These are phyloP conservation scores for Lumbricus terrestris DNA, from an alignment of 2,888 invertebrate species.

Conservation along the genomic window DNA sequence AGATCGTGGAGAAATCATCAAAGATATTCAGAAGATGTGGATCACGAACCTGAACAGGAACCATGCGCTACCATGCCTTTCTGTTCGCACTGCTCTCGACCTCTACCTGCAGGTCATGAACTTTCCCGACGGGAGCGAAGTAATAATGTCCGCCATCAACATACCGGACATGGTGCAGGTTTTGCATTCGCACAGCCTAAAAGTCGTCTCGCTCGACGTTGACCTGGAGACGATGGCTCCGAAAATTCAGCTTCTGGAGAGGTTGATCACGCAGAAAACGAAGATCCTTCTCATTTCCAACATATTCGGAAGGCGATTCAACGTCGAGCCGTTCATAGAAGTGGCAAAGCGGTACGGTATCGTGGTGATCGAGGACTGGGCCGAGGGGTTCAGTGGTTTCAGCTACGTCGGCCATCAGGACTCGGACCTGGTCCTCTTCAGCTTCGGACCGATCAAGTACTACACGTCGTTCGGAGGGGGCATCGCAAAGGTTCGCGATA, in stretches of 20 bases:
- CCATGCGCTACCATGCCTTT: conserved; percentile 38
- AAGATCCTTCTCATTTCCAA: conserved; percentile 57
- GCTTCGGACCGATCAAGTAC: conserved; percentile 59
- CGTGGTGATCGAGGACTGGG: conserved; percentile 57
- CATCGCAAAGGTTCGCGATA: conserved; percentile 53
- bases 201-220: conserved; percentile 53
- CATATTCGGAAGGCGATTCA: conserved; percentile 53
- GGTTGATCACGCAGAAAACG: conserved; percentile 51
- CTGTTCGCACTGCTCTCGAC: conserved; percentile 41
- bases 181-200: conserved; percentile 51
- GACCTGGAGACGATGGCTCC: conserved; percentile 54
- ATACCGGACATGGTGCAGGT: conserved; percentile 57
- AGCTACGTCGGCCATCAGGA: conserved; percentile 50
- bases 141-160: conserved; percentile 60
- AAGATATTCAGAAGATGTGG: conserved; percentile 32
- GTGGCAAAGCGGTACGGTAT: conserved; percentile 48
- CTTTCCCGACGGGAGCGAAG: conserved; percentile 57
- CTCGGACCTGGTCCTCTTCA: conserved; percentile 55
- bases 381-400: conserved; percentile 56
- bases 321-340: conserved; percentile 50
- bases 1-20: conserved; percentile 16
- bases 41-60: conserved; percentile 31
- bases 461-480: conserved; percentile 58
- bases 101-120: conserved; percentile 44
- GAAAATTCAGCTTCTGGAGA: conserved; percentile 48